These are phyloP conservation scores for Creontiades dilutus DNA, from an alignment of 2,888 invertebrate species.

Conservation along the genomic window DNA sequence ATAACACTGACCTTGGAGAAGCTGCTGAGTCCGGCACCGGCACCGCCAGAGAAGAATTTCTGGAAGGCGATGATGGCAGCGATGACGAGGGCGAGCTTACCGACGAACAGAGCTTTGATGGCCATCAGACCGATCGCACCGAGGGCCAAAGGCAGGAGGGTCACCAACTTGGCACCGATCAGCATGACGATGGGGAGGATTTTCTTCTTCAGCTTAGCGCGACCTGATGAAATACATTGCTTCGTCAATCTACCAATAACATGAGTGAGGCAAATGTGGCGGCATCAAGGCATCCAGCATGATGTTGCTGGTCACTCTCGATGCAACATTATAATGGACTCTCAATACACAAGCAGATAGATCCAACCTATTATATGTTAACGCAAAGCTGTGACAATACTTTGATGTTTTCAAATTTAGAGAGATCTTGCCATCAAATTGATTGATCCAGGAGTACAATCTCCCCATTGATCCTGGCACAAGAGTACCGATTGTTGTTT, in stretches of 20 bases:
- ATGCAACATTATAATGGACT: neutral
- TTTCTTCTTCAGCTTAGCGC: constrained; percentile 88
- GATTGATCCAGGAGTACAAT: too few species aligned
- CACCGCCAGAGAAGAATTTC: constrained; percentile 83
- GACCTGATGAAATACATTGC: constrained; percentile 81
- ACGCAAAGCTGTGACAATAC: neutral
- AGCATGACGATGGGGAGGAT: constrained; percentile 85
- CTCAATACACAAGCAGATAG: too few species aligned
- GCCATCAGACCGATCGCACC: constrained; percentile 87
- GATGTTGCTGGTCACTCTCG: neutral
- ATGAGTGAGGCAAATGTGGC: neutral
- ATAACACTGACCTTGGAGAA: constrained; percentile 73
- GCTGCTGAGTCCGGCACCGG: constrained; percentile 76
- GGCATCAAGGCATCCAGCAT: neutral
- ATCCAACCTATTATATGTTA: too few species aligned
- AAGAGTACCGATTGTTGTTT: too few species aligned
- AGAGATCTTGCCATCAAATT: too few species aligned
- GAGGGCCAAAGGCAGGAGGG: constrained; percentile 85
- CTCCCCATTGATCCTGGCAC: too few species aligned
- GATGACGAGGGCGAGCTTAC: constrained; percentile 88
- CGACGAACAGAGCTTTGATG: constrained; percentile 87
- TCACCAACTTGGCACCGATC: constrained; percentile 86
- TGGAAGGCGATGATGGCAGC: constrained; percentile 86
- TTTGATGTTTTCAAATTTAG: too few species aligned
- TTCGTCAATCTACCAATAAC: too few species aligned